Evolutionary conservation across 1,140 invertebrate genomes (phyloP).

Genomic region (Ladona fulva): DNA sequence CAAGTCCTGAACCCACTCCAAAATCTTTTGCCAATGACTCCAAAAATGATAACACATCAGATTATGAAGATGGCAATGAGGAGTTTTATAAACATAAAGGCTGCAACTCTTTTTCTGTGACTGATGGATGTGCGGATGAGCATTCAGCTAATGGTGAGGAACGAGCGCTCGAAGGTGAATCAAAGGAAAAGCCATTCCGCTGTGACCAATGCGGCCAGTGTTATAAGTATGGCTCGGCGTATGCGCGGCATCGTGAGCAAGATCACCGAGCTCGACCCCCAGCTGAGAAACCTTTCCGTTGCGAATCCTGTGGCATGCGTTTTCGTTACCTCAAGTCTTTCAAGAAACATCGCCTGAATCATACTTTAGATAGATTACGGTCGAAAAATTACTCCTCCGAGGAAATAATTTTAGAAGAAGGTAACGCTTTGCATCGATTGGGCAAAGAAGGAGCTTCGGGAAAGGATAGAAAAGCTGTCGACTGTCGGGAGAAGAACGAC

Average conservation of each 20-base stretch:
- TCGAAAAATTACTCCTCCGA: slow-evolving; percentile 18
- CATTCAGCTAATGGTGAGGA: neutral
- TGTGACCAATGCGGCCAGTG: slow-evolving; percentile 85
- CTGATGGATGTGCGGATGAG: no score
- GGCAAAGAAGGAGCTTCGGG: no score
- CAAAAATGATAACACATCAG: neutral
- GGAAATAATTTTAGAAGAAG: neutral
- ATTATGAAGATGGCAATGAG: neutral
- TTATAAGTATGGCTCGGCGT: slow-evolving; percentile 78
- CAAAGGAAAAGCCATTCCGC: slow-evolving; percentile 71
- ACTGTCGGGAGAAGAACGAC: neutral
- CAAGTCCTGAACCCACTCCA: neutral
- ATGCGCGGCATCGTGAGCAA: slow-evolving; percentile 79
- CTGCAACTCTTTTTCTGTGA: no score
- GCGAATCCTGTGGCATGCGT: slow-evolving; percentile 82
- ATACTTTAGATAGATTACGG: slow-evolving; percentile 69
- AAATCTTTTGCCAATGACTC: no score
- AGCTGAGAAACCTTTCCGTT: slow-evolving; percentile 80
- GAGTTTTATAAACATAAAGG: no score
- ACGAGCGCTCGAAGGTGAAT: neutral
- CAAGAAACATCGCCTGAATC: slow-evolving; percentile 79
- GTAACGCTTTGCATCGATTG: neutral
- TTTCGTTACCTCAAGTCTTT: slow-evolving; percentile 81
- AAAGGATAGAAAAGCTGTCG: neutral
- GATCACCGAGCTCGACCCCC: slow-evolving; percentile 75